These are phyloP conservation scores for Agrochola lychnidis DNA, from an alignment of 2,888 invertebrate species.

Conservation along the genomic window DNA sequence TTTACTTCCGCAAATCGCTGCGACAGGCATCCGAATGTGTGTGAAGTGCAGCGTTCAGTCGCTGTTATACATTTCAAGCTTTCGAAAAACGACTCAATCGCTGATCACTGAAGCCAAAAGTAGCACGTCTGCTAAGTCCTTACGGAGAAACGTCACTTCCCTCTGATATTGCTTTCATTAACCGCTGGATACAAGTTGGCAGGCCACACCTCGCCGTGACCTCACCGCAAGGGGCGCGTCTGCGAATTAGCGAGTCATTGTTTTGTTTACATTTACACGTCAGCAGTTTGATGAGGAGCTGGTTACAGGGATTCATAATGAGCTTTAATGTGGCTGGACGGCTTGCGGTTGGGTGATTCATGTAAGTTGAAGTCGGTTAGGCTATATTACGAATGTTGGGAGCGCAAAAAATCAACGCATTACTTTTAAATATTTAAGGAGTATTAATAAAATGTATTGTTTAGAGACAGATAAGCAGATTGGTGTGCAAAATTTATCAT, in stretches of 20 bases:
- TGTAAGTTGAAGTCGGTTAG: constrained; percentile 13
- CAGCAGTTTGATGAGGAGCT: constrained; percentile 80
- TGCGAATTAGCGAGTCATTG: constrained; percentile 88
- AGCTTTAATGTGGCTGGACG: constrained; percentile 57
- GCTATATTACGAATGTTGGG: neutral
- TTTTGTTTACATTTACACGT: constrained; percentile 90
- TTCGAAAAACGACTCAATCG: neutral
- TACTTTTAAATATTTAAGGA: neutral
- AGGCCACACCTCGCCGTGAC: constrained; percentile 83
- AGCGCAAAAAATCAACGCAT: neutral
- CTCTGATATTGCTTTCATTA: constrained; percentile 70
- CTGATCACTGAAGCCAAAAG: constrained; percentile 2
- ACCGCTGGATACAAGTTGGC: constrained; percentile 70
- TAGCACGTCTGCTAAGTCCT: constrained; percentile 32
- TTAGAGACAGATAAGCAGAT: neutral
- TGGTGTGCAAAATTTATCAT: neutral
- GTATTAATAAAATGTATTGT: neutral
- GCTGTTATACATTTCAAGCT: neutral
- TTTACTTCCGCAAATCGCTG: neutral
- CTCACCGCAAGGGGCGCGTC: constrained; percentile 77
- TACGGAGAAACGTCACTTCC: constrained; percentile 65
- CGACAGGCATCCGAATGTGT: neutral
- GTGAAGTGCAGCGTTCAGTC: neutral
- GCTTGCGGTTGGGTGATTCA: constrained; percentile 43
- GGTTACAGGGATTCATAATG: constrained; percentile 75